Evolutionary conservation across 2,113 vertebrate genomes (phyloP).

Genomic region (Corythoichthys haematopterus): DNA sequence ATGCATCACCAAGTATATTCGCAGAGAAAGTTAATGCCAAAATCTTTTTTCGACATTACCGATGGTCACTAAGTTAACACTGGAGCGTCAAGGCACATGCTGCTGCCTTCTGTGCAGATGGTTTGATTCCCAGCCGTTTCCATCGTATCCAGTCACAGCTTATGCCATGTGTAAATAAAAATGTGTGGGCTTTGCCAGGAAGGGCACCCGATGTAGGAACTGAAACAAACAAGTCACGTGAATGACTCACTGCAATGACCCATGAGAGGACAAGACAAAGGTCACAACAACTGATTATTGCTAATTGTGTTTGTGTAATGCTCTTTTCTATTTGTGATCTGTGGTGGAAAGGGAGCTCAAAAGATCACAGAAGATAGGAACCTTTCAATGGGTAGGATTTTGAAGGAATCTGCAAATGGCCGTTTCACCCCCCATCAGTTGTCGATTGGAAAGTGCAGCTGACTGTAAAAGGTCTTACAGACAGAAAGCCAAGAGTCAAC

Average conservation of each 20-base stretch:
- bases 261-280: neutral
- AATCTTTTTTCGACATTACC: neutral
- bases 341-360: neutral
- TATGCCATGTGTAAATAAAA: neutral
- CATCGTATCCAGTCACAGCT: neutral
- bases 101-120: neutral
- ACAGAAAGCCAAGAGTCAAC: neutral
- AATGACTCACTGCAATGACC: neutral
- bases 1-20: neutral
- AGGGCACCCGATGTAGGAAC: neutral
- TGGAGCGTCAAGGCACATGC: neutral
- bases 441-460: slow-evolving; percentile 1
- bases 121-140: neutral
- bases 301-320: neutral
- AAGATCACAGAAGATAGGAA: neutral
- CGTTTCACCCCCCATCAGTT: neutral
- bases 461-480: slow-evolving; percentile 6
- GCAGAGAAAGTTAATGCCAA: neutral
- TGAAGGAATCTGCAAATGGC: neutral
- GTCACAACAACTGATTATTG: neutral
- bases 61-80: neutral
- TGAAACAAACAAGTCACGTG: neutral
- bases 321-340: neutral
- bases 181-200: neutral
- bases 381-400: neutral